Evolutionary conservation across 2,797 vertebrate genomes (phyloP).

Genomic region (Orientallactaga sibirica): DNA sequence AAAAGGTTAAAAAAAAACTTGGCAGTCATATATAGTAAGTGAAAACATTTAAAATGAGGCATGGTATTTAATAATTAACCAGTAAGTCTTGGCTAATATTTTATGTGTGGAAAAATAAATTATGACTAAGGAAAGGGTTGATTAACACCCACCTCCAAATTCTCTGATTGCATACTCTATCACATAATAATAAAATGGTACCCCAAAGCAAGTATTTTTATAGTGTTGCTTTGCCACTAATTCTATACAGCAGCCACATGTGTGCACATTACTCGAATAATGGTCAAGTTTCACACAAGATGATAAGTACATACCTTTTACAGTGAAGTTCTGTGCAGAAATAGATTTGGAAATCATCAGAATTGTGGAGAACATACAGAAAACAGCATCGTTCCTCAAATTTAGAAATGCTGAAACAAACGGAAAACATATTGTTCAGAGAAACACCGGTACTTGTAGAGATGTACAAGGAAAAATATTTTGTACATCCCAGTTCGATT

Average conservation of each 20-base stretch:
- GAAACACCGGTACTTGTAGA: background rate
- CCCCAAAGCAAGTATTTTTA: slow-evolving; percentile 55
- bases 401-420: slow-evolving; percentile 96
- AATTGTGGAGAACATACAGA: slow-evolving; percentile 98
- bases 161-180: slow-evolving; percentile 30
- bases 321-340: slow-evolving; percentile 99
- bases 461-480: slow-evolving; percentile 14
- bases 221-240: background rate
- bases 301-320: slow-evolving; percentile 91
- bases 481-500: background rate
- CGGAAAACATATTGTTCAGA: slow-evolving; percentile 63
- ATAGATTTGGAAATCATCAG: slow-evolving; percentile 99
- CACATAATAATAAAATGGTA: slow-evolving; percentile 60
- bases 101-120: slow-evolving; percentile 50
- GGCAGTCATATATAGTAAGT: background rate
- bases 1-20: background rate
- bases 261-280: slow-evolving; percentile 47
- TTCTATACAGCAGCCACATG: slow-evolving; percentile 15
- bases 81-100: slow-evolving; percentile 45
- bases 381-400: slow-evolving; percentile 98
- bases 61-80: slow-evolving; percentile 37
- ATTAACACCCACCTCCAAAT: background rate
- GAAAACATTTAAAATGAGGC: slow-evolving; percentile 19
- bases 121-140: slow-evolving; percentile 51
- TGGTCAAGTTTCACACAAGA: background rate